Evolutionary conservation across 2,113 vertebrate genomes (phyloP).

Genomic region (Channa argus): DNA sequence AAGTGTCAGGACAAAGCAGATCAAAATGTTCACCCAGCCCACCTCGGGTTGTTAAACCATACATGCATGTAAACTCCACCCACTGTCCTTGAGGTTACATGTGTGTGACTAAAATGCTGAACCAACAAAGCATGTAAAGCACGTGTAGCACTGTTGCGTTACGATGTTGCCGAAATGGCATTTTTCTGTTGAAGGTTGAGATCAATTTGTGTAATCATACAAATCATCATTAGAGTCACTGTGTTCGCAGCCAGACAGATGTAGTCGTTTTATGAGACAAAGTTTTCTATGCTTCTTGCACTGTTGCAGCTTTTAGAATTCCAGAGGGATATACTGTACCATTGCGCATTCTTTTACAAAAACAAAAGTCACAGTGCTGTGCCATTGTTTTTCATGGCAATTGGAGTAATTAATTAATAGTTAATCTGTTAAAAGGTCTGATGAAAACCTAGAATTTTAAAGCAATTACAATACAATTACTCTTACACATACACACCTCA

Average conservation of each 20-base stretch:
- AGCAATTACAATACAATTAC: not conserved
- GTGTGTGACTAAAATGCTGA: not conserved
- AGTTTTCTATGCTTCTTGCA: not conserved
- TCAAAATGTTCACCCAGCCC: not conserved
- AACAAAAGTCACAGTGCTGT: not conserved
- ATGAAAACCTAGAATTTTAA: constrained; percentile 3
- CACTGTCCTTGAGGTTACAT: not conserved
- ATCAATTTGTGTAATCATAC: not conserved
- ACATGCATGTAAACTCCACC: not conserved
- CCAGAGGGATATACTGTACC: not conserved
- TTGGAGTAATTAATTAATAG: not conserved
- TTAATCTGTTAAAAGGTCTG: not conserved
- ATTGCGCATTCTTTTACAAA: not conserved
- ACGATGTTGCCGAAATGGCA: not conserved
- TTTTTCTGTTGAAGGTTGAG: not conserved
- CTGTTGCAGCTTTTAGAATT: not conserved
- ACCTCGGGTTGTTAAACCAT: not conserved
- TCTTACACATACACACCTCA: not conserved
- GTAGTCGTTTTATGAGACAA: not conserved
- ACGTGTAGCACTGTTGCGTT: no score
- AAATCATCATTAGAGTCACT: not conserved
- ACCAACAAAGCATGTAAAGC: not conserved
- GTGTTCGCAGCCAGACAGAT: constrained; percentile 11
- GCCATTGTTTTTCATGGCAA: constrained; percentile 14
- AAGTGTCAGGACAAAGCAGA: not conserved